Evolutionary conservation across 2,797 vertebrate species (phyloP).

Genomic region (Arremon brunneinucha): DNA sequence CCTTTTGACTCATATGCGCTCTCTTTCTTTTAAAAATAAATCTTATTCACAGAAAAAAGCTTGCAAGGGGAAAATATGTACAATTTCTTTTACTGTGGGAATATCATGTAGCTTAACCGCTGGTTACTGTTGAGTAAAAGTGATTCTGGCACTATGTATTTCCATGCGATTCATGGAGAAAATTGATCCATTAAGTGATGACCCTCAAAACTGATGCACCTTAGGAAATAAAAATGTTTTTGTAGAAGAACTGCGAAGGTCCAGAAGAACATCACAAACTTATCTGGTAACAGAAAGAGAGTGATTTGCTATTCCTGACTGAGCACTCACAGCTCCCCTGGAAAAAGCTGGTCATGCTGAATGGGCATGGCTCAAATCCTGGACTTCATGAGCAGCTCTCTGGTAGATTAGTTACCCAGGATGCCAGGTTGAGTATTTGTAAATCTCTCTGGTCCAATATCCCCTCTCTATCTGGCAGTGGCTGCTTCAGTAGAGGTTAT

Average conservation of each 20-base stretch:
- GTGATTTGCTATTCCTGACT: not conserved
- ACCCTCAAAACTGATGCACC: not conserved
- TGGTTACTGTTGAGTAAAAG: not conserved
- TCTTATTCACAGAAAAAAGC: slow-evolving; percentile 71
- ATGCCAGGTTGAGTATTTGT: not conserved
- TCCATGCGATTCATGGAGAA: not conserved
- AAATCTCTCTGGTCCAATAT: not conserved
- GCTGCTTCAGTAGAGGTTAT: not conserved
- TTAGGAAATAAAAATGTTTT: not conserved
- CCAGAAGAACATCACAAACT: not conserved
- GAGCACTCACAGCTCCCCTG: not conserved
- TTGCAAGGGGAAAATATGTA: slow-evolving; percentile 62
- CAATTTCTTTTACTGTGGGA: slow-evolving; percentile 15
- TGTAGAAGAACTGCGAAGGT: not conserved
- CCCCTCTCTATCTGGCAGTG: not conserved
- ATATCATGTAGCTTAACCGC: not conserved
- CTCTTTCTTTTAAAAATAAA: slow-evolving; percentile 70
- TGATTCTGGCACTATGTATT: not conserved
- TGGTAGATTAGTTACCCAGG: not conserved
- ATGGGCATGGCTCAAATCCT: not conserved
- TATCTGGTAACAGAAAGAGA: not conserved
- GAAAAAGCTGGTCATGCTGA: not conserved
- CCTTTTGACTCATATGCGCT: slow-evolving; percentile 37
- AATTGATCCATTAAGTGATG: not conserved
- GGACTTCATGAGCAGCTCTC: not conserved